Base-by-base conservation (phyloP, 2,113 vertebrate genomes). In the Entelurus aequoreus region DNA sequence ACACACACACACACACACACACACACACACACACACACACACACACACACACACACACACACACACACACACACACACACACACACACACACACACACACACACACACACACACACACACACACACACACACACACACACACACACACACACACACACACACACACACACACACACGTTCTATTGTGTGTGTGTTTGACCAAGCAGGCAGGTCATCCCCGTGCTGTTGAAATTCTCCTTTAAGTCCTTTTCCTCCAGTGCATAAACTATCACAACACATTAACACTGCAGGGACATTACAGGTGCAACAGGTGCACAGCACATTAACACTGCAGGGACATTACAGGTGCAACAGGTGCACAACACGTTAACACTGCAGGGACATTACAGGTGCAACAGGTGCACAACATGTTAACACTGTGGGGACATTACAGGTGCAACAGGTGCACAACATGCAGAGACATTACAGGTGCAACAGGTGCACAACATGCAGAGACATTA, bases 221-320 rank as follows among this genome's bases (percentile, higher is more conserved):
- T 53, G 11, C 60, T 63, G 72, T 71, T 58, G 73, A 76, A 80
- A 79, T 76, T 51, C 1, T 68, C 50, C 55, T 68, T 70, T 75
- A 67, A 64, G 78, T 79, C 58, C 62, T 76, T 64, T 69, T 75
- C 69, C 66, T 72, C 62, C 47, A 5, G 57, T 1, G 40, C 64
- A 67, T 67, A 68, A 83, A 65, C 70, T 69, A 62, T 65, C 54
- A 46, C 52, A 75, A 71, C 71, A 71, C 81, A 75, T 81, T 83
- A 79, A 76, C 78, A 62, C 54, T 84, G 79, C 53, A 37, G 71
- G 65, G 79, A 77, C 80, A 83, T 84, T 80, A 69, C 76, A 74
- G 58, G 52, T 28, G 21, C 61, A 46, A 53, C 15, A 21, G 28
- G n/a, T 28, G 16, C 51, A 28, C 21, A 28, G n/a, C n/a, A n/a